These are phyloP conservation scores for Halocynthia aurantium DNA, from an alignment of 23 tunicate genomes.

Conservation along the genomic window DNA sequence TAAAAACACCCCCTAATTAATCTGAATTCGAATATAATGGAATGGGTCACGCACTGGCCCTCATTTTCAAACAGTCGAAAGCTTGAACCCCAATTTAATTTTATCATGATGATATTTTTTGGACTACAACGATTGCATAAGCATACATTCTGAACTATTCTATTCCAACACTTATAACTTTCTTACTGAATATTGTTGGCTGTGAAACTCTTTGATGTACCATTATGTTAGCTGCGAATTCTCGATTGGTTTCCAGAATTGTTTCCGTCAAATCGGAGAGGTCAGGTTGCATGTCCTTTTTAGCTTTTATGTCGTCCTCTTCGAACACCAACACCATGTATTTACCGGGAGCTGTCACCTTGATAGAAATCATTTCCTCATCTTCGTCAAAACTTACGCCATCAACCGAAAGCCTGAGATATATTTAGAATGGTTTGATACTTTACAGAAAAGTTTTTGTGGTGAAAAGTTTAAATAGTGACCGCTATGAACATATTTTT, in stretches of 20 bases:
- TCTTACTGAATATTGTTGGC: conserved; percentile 58
- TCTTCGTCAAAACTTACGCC: conserved; percentile 7
- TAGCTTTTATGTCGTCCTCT: not conserved
- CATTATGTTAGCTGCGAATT: conserved; percentile 32
- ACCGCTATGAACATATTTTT: no score
- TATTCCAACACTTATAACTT: not conserved
- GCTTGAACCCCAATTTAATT: no score
- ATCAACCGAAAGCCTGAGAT: conserved; percentile 9
- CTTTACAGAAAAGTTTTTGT: no score
- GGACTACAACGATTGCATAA: no score
- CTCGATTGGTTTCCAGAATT: conserved; percentile 19
- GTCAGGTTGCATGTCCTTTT: conserved; percentile 1
- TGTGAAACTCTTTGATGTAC: conserved; percentile 41
- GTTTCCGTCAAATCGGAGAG: conserved; percentile 30
- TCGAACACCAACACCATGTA: conserved; percentile 57
- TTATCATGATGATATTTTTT: no score
- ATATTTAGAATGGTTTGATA: not conserved
- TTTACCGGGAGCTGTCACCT: conserved; percentile 34
- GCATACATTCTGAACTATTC: no score
- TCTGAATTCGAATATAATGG: no score
- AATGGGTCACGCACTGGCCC: no score
- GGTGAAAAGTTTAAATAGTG: no score
- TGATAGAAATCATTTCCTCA: conserved; percentile 18
- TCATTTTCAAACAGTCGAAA: no score
- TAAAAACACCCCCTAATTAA: no score